Evolutionary conservation across 1,140 invertebrate species (phyloP).

Genomic region (Sarcophaga peregrina): DNA sequence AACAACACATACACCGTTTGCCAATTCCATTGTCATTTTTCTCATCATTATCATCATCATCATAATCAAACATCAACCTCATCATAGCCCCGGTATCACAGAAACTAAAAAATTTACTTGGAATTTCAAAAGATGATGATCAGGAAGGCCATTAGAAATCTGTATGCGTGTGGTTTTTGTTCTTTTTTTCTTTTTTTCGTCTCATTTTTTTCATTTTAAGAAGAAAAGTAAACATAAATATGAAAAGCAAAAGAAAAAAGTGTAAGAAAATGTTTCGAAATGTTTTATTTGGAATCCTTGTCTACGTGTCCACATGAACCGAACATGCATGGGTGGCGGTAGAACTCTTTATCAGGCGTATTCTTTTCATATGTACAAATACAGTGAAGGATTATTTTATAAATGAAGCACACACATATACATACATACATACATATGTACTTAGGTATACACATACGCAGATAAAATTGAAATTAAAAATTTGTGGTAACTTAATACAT

Average conservation of each 20-base stretch:
- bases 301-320: neutral
- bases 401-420: neutral
- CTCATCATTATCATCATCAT: neutral
- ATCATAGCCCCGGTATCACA: neutral
- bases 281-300: neutral
- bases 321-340: neutral
- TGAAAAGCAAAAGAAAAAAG: slow-evolving; percentile 5
- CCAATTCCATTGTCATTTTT: neutral
- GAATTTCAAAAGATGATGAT: neutral
- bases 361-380: neutral
- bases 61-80: neutral
- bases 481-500: slow-evolving; percentile 1
- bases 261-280: neutral
- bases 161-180: slow-evolving; percentile 37
- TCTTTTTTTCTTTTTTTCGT: too few species aligned
- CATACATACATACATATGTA: neutral
- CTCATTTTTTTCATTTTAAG: slow-evolving; percentile 47
- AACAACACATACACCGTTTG: neutral
- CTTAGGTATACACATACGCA: neutral
- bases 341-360: neutral
- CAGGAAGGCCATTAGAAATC: slow-evolving; percentile 33
- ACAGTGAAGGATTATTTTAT: neutral
- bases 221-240: slow-evolving; percentile 46
- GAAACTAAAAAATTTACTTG: neutral
- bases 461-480: neutral